Evolutionary conservation across 53 echinoderm and acorn worm species (phyloP).

Genomic region (Paracentrotus lividus): DNA sequence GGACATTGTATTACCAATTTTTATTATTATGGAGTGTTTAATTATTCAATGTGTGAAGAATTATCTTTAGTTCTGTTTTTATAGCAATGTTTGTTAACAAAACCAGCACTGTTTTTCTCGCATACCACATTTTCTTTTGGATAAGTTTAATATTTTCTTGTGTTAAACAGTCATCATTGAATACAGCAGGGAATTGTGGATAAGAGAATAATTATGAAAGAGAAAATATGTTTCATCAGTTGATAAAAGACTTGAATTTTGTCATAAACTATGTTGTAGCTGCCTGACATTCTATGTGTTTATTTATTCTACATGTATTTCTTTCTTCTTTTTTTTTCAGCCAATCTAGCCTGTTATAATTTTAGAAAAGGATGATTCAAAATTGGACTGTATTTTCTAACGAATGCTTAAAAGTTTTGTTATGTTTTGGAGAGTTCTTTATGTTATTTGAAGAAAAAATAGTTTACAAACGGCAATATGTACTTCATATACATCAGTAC

Average conservation of each 20-base stretch:
- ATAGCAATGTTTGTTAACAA: neutral
- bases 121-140: no score
- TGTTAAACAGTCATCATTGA: neutral
- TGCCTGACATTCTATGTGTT: neutral
- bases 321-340: neutral
- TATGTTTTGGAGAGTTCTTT: neutral
- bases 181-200: neutral
- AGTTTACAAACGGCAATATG: constrained; percentile 51
- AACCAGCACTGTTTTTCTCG: neutral
- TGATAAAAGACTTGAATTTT: neutral
- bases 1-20: no score
- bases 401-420: neutral
- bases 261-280: neutral
- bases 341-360: neutral
- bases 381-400: neutral
- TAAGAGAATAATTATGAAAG: neutral
- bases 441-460: constrained; percentile 17
- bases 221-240: neutral
- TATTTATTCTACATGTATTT: neutral
- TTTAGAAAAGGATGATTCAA: neutral
- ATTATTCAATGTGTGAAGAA: constrained; percentile 17
- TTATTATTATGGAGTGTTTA: constrained; percentile 19
- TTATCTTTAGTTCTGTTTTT: neutral
- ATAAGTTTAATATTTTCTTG: no score
- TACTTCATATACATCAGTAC: constrained; percentile 49